phyloP scores from a whole-genome alignment of 92 coral and sea anemone species.

The Paragorgia papillata region DNA sequence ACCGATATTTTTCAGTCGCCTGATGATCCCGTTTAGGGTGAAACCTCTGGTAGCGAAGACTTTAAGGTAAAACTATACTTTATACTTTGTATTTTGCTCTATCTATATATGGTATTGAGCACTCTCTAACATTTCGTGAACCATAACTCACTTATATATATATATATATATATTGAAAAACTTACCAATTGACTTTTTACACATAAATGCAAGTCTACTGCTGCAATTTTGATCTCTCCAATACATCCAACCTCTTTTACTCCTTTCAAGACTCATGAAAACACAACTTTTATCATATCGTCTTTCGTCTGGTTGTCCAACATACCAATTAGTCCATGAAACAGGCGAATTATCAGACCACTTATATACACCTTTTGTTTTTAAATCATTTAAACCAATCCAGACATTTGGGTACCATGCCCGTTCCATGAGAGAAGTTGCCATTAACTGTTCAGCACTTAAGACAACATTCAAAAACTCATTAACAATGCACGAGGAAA shows the following conservation, averaged over 20 bases:
- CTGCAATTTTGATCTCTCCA: conserved; percentile 82
- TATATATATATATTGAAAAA: too few species aligned
- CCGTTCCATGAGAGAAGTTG: conserved; percentile 24
- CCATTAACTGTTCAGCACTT: conserved; percentile 9
- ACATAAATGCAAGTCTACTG: conserved; percentile 64
- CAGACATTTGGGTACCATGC: conserved; percentile 22
- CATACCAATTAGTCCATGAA: conserved; percentile 73
- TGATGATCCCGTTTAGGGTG: too few species aligned
- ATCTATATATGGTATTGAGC: too few species aligned
- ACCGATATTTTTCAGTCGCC: too few species aligned
- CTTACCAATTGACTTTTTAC: conserved; percentile 68
- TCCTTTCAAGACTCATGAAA: conserved; percentile 61
- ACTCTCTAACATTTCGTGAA: too few species aligned
- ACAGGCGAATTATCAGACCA: conserved; percentile 49
- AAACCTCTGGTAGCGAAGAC: too few species aligned
- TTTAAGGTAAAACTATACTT: too few species aligned
- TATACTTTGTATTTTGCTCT: too few species aligned
- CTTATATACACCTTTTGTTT: conserved; percentile 23
- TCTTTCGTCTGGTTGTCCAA: conserved; percentile 87
- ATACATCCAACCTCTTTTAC: conserved; percentile 78
- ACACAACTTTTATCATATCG: conserved; percentile 74
- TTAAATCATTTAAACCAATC: conserved; percentile 49
- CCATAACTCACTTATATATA: too few species aligned
- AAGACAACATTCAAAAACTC: not conserved
- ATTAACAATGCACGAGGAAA: not conserved